These are phyloP conservation scores for Heterotilapia buettikoferi DNA, from an alignment of 2,113 vertebrate species.

Conservation along the genomic window DNA sequence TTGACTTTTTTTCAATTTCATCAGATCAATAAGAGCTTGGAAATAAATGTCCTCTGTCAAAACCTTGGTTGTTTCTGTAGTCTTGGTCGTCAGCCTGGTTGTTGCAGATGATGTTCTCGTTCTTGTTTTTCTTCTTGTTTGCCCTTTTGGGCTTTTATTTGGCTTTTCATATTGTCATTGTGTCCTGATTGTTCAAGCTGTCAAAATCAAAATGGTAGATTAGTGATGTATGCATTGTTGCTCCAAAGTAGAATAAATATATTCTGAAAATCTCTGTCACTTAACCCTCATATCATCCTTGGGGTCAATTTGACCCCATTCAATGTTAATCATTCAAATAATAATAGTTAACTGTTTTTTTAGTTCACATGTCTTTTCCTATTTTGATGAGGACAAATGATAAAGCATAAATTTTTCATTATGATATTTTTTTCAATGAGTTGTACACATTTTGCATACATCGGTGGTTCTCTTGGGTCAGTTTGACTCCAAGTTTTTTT, in stretches of 20 bases:
- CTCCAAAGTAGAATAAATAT: neutral
- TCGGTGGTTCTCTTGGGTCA: neutral
- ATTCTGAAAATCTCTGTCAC: no score
- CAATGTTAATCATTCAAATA: neutral
- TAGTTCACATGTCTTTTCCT: no score
- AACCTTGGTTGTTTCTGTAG: neutral
- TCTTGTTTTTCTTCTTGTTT: no score
- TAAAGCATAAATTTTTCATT: neutral
- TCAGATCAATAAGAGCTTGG: neutral
- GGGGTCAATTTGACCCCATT: neutral
- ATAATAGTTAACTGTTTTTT: no score
- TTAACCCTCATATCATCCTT: neutral
- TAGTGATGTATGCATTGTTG: neutral
- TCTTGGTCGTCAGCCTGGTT: neutral
- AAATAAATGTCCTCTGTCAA: neutral
- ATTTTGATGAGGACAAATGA: neutral
- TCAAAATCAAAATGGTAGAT: neutral
- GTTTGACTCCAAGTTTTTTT: neutral
- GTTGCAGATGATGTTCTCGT: neutral
- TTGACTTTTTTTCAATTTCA: neutral
- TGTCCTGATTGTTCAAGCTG: neutral
- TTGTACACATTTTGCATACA: neutral
- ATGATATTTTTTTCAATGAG: neutral
- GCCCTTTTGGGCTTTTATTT: no score
- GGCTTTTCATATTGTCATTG: neutral